Conservation (phyloP, 2,113 vertebrate genomes). For the Calyptomena viridis region DNA sequence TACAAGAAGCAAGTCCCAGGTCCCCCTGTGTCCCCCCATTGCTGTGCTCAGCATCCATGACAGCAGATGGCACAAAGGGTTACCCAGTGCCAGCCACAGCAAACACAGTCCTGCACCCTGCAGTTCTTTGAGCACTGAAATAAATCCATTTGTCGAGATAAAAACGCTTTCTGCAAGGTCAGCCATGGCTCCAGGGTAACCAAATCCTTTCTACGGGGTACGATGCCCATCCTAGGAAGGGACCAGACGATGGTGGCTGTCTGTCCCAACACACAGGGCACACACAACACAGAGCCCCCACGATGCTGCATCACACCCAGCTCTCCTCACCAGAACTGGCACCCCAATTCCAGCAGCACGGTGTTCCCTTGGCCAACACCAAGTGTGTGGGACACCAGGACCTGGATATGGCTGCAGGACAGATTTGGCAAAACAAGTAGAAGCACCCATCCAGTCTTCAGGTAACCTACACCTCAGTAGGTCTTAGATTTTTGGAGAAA, state of each 20-base stretch:
- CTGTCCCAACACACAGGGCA: fast-evolving
- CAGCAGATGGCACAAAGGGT: not conserved
- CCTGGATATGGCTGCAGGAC: not conserved
- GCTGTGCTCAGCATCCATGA: not conserved
- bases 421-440: not conserved
- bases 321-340: not conserved
- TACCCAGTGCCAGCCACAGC: fast-evolving
- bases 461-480: fast-evolving
- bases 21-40: not conserved
- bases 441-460: not conserved
- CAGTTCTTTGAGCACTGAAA: not conserved
- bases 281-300: not conserved
- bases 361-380: not conserved
- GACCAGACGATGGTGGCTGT: fast-evolving
- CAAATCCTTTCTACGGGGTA: not conserved
- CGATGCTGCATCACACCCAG: not conserved
- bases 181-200: not conserved
- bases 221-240: not conserved
- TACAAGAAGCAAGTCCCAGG: not conserved
- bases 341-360: not conserved
- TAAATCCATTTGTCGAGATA: fast-evolving
- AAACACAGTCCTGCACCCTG: not conserved
- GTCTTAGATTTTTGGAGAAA: not conserved
- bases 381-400: not conserved
- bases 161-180: not conserved